Base-by-base conservation (phyloP, 1,140 invertebrate species). In the Drosophila ananassae region DNA sequence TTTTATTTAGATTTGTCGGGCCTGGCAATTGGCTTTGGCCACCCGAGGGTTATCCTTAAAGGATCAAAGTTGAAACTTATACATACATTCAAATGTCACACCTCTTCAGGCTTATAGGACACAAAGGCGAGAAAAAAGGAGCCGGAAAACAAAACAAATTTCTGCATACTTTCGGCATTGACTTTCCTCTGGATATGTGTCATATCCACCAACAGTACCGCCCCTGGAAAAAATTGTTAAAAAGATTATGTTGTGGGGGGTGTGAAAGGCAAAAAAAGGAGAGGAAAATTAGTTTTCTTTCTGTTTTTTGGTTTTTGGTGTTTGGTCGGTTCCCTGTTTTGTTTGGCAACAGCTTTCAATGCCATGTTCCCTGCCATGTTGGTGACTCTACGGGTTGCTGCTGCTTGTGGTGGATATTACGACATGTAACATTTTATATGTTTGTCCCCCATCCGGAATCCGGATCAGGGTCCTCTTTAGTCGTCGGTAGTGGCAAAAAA, bases 21-120 rank as follows among this genome's bases (percentile, higher is more conserved):
- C 37, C 47, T 47, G 79, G 72, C 66, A 81, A 80, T 85, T 87
- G 82, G 81, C 77, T 85, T 47, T 59, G 52, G 50, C 51, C 72
- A 79, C 63, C 81, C 53, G 64, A 71, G 76, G 73, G 75, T 74
- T 85, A 90, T 90, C 87, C 87, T 81, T 79, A 79, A 74, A 78
- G 80, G 85, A 90, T 90, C 85, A 90, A 90, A 90, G 81, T 79
- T 87, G 87, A 90, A 82, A 90, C 77, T 82, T 82, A 87, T 82
- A 79, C 81, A 87, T 82, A 79, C 81, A 90, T 73, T 62, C 75
- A 54, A 81, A 67, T 85, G 81, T 90, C 74, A 73, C 85, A 90
- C 81, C 84, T 89, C 84, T 84, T 63, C 66, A 74, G 84, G 79
- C 77, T 89, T 87, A 89, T 74, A 62, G 63, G 7, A 56, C 60